A percentile compares a stretch with the other conserved stretches of the same genome.
Conservation (phyloP, 2,113 vertebrate genomes). For the Lipotes vexillifer region DNA sequence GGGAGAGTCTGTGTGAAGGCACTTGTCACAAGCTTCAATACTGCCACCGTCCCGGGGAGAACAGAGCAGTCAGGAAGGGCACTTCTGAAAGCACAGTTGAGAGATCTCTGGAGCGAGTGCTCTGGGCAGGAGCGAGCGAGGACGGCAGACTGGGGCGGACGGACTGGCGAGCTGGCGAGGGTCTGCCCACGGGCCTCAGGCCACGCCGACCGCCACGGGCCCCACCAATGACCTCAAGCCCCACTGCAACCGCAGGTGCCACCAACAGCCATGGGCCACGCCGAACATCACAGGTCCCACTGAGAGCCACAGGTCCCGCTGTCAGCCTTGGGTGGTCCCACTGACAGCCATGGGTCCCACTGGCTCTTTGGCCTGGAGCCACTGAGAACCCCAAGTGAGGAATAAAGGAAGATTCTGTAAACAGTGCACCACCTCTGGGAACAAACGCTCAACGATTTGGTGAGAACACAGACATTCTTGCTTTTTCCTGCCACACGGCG, state of each 20-base stretch:
- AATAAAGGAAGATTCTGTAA: conserved; percentile 88
- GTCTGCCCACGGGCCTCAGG: background rate
- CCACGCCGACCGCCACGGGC: background rate
- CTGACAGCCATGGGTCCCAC: conserved; percentile 26
- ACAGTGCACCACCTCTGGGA: conserved; percentile 81
- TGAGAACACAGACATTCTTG: conserved; percentile 77
- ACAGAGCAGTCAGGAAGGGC: conserved; percentile 69
- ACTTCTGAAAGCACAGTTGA: conserved; percentile 89
- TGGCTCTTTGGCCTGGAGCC: conserved; percentile 80
- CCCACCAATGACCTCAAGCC: background rate
- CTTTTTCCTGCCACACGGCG: conserved; percentile 74
- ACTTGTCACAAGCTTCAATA: conserved; percentile 94
- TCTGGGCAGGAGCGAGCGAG: conserved; percentile 67
- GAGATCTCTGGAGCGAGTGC: conserved; percentile 72
- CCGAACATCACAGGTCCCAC: background rate
- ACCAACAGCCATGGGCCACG: background rate
- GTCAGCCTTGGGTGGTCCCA: background rate
- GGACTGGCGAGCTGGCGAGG: fast-evolving
- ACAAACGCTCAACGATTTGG: conserved; percentile 80
- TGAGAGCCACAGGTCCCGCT: background rate
- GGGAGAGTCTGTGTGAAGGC: conserved; percentile 90
- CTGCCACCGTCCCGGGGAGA: conserved; percentile 78
- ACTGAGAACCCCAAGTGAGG: conserved; percentile 82
- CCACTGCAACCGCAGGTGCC: background rate
- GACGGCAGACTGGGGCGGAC: background rate